Percentiles rank a stretch among this genome's conserved stretches.
Evolutionary conservation across 2,888 invertebrate genomes (phyloP).

Genomic region (Cerceris rybyensis): DNA sequence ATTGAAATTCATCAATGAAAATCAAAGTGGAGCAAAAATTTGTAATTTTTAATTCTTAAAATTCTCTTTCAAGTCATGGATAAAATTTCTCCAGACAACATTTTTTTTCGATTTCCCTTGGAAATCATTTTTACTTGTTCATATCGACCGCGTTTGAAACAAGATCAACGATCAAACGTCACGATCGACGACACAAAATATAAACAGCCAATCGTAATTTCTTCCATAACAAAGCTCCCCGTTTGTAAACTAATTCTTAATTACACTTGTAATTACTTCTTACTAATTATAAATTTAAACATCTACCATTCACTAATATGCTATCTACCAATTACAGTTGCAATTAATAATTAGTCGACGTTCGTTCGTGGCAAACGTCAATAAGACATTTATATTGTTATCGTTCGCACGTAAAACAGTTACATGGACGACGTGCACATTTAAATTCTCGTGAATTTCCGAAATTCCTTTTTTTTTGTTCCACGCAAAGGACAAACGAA

Average conservation of each 20-base stretch:
- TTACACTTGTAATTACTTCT: slow-evolving; percentile 27
- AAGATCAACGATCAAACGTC: slow-evolving; percentile 11
- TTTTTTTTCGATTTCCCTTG: not conserved
- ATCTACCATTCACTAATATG: slow-evolving; percentile 16
- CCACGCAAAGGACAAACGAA: not conserved
- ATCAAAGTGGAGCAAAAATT: no score
- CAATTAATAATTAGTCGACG: slow-evolving; percentile 37
- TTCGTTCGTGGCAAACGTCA: slow-evolving; percentile 1
- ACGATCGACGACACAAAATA: slow-evolving; percentile 11
- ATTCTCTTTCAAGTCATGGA: not conserved
- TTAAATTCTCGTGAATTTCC: not conserved
- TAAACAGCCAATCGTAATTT: slow-evolving; percentile 18
- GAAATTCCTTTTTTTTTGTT: not conserved
- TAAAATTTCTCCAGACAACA: not conserved
- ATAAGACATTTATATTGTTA: slow-evolving; percentile 7
- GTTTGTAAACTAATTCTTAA: slow-evolving; percentile 28
- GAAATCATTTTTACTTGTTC: not conserved
- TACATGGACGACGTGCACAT: not conserved
- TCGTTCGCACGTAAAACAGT: slow-evolving; percentile 1
- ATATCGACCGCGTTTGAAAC: no score
- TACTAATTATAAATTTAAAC: slow-evolving; percentile 25
- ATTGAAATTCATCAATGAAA: no score
- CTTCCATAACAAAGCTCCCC: not conserved
- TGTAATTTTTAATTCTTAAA: not conserved
- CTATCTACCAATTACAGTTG: slow-evolving; percentile 28